phyloP scores from a whole-genome alignment of 2,888 invertebrate species.

The Callinectes sapidus region DNA sequence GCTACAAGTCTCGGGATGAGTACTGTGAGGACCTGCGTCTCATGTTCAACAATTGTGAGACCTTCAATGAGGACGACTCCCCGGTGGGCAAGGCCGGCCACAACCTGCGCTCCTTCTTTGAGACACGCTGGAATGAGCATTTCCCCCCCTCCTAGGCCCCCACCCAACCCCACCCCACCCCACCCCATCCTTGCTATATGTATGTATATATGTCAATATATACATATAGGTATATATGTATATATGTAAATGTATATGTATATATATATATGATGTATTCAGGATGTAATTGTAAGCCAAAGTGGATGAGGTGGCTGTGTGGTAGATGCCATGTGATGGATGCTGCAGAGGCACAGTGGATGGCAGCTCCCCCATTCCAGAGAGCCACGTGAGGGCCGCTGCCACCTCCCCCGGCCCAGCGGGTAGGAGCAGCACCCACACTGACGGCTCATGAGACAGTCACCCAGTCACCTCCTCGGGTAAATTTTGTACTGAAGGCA shows the following conservation, averaged over 20 bases:
- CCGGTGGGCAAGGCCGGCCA: constrained; percentile 98
- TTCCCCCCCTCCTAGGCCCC: constrained; percentile 52
- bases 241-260: constrained; percentile 21
- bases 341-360: background rate
- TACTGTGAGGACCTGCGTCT: constrained; percentile 94
- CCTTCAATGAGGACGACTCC: constrained; percentile 98
- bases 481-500: background rate
- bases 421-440: background rate
- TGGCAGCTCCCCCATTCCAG: constrained; percentile 6
- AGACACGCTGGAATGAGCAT: constrained; percentile 87
- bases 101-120: constrained; percentile 93
- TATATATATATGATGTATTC: constrained; percentile 16
- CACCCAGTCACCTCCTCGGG: background rate
- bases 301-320: background rate
- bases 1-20: constrained; percentile 94
- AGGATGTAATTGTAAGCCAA: constrained; percentile 11
- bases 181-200: background rate
- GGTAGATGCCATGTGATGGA: background rate
- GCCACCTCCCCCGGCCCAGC: background rate
- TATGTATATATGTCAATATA: constrained; percentile 19
- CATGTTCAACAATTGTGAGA: constrained; percentile 98
- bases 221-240: constrained; percentile 15
- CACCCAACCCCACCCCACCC: background rate
- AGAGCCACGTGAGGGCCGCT: background rate
- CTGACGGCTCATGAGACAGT: background rate